Percentiles rank a stretch among this genome's conserved stretches.
Evolutionary conservation across 2,888 invertebrate species (phyloP).

Genomic region (Oxycera nigricornis): DNA sequence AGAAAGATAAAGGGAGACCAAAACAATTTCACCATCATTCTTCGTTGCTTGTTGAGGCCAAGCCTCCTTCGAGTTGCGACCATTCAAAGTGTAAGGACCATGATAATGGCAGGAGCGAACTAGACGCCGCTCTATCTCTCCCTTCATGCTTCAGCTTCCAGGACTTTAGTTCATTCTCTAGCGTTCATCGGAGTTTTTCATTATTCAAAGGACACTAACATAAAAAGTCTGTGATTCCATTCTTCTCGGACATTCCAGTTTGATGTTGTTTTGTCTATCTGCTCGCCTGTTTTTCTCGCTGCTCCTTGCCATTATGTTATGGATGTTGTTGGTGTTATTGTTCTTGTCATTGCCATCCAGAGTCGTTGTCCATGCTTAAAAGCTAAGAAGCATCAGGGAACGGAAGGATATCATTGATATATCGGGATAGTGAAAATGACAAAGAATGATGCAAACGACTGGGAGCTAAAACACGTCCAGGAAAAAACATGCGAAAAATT

Average conservation of each 20-base stretch:
- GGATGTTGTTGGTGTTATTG: neutral
- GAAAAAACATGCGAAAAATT: neutral
- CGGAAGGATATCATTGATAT: constrained; percentile 39
- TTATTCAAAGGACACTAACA: constrained; percentile 34
- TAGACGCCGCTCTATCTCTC: neutral
- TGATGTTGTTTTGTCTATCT: constrained; percentile 21
- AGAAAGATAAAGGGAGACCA: constrained; percentile 33
- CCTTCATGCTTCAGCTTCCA: neutral
- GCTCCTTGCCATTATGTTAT: constrained; percentile 16
- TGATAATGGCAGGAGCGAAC: neutral
- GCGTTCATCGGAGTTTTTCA: constrained; percentile 17
- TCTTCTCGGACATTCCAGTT: constrained; percentile 20
- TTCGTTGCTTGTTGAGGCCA: neutral
- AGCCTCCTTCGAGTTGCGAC: neutral
- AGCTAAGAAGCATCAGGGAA: constrained; percentile 8
- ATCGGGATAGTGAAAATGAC: constrained; percentile 33
- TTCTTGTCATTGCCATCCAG: neutral
- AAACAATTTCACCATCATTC: constrained; percentile 26
- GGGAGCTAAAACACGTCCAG: neutral
- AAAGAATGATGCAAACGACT: constrained; percentile 19
- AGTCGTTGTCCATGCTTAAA: constrained; percentile 11
- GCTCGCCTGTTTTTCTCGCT: neutral
- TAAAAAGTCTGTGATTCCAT: constrained; percentile 30
- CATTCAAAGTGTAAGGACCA: neutral
- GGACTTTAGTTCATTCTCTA: neutral